Evolutionary conservation across 2,888 invertebrate species (phyloP).

Genomic region (Euspilapteryx auroguttella): DNA sequence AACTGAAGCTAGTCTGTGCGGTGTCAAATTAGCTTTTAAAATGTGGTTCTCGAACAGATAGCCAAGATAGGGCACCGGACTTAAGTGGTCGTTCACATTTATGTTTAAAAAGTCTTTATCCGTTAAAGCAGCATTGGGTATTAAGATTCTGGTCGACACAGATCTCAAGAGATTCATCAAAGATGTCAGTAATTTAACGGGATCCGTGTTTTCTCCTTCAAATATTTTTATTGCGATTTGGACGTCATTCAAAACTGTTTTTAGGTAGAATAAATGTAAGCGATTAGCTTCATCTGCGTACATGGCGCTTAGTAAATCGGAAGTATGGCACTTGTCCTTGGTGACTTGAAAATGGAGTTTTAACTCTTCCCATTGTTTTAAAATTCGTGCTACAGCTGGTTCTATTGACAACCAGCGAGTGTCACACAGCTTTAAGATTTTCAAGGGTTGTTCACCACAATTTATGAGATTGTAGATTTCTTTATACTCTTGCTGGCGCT

Average conservation of each 20-base stretch:
- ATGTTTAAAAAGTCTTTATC: constrained; percentile 3
- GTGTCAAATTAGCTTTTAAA: constrained; percentile 3
- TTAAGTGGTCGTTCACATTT: constrained; percentile 4
- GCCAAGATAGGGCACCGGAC: constrained; percentile 3
- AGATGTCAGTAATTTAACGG: not conserved
- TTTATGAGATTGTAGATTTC: no score
- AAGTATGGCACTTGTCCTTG: constrained; percentile 12
- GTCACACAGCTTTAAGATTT: constrained; percentile 14
- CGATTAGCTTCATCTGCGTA: constrained; percentile 9
- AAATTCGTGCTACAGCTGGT: constrained; percentile 12
- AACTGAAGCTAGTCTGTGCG: not conserved
- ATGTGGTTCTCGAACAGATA: constrained; percentile 5
- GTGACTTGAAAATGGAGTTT: constrained; percentile 11
- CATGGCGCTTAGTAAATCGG: constrained; percentile 11
- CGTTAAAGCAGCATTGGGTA: constrained; percentile 3
- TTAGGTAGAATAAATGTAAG: constrained; percentile 6
- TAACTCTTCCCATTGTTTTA: constrained; percentile 15
- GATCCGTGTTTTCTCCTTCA: constrained; percentile 4
- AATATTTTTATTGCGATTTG: constrained; percentile 7
- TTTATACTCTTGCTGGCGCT: no score
- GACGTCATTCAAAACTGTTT: constrained; percentile 7
- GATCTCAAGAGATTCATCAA: constrained; percentile 1
- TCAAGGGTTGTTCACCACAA: constrained; percentile 13
- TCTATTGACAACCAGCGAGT: constrained; percentile 16
- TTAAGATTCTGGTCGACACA: constrained; percentile 1